Conservation (phyloP, 64 coral and sea anemone genomes). For the Montipora sp. region DNA sequence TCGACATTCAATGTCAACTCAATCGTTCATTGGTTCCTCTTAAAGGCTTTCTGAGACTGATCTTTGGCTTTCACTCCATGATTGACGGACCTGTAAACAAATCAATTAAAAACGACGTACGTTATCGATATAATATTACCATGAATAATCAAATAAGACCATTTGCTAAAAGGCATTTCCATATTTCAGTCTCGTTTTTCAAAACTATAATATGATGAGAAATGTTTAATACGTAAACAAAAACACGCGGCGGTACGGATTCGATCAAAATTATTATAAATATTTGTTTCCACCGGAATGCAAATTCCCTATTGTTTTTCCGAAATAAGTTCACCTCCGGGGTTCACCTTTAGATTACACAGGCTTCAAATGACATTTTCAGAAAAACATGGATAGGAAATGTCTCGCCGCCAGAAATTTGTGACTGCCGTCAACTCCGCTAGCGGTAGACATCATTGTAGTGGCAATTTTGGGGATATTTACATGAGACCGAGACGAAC, state of each 20-base stretch:
- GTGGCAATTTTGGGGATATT: too few species aligned
- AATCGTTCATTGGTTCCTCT: slow-evolving; percentile 10
- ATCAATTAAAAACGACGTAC: background rate
- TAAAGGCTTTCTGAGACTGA: background rate
- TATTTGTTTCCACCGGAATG: slow-evolving; percentile 1
- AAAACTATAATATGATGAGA: background rate
- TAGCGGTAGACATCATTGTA: too few species aligned
- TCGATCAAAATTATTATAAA: background rate
- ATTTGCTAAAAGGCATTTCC: slow-evolving; percentile 8
- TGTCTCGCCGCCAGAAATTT: too few species aligned
- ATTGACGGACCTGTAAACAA: slow-evolving; percentile 13
- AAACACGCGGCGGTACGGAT: background rate
- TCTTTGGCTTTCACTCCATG: background rate
- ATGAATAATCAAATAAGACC: slow-evolving; percentile 28
- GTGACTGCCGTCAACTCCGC: too few species aligned
- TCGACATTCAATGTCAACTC: background rate
- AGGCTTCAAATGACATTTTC: background rate
- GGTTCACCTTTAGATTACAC: background rate
- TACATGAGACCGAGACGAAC: too few species aligned
- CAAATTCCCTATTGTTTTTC: slow-evolving; percentile 10
- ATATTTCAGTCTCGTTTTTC: slow-evolving; percentile 8
- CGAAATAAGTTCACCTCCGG: background rate
- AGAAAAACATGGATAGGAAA: background rate
- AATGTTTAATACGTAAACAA: background rate
- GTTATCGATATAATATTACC: background rate